Base-by-base conservation (phyloP, 2,888 invertebrate species). In the Perizoma affinitatum region DNA sequence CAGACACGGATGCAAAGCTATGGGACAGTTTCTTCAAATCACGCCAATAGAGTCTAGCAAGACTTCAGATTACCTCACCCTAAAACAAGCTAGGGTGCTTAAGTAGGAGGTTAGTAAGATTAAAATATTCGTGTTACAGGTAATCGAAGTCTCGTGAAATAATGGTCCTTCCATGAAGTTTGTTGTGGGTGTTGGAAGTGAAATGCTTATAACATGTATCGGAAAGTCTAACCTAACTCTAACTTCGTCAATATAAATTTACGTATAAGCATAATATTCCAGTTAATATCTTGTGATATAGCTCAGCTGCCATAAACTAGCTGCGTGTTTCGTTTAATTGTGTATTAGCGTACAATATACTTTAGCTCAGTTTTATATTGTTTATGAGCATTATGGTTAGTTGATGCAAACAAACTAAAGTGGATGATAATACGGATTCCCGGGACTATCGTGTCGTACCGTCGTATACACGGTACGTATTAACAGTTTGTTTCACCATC, bases 401-500 rank as follows among this genome's bases (percentile, higher is more conserved):
- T 92, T 84, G 83, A 88, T 87, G 90, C 90, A 89, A 88, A 86
- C 85, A 90, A 88, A 90, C 83, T 87, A 87, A 84, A 86, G 87
- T 87, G 88, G 88, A 90, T 87, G 86, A 86, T 83, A 86, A 80
- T 82, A 82, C 82, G 81, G 78, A 78, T 82, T 83, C 75, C 87
- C 79, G 82, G 76, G 76, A 59, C 81, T 85, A 82, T 88, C 91
- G 80, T 80, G 88, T 88, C 96, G 95, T 97, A 97, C 96, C 97
- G 95, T 97, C 96, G 93, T 95, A 95, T 94, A 91, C 93, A 91
- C 93, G 93, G 93, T 94, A 94, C 90, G 94, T 94, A 95, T 95
- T 96, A 93, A 95, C 93, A 93, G 95, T 95, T 94, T 96, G 96
- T 95, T 97, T 97, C 95, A 97, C 96, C 97, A 97, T 97, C 94